phyloP scores from a whole-genome alignment of 2,797 vertebrate genomes.

The Enteromius anoplus region DNA sequence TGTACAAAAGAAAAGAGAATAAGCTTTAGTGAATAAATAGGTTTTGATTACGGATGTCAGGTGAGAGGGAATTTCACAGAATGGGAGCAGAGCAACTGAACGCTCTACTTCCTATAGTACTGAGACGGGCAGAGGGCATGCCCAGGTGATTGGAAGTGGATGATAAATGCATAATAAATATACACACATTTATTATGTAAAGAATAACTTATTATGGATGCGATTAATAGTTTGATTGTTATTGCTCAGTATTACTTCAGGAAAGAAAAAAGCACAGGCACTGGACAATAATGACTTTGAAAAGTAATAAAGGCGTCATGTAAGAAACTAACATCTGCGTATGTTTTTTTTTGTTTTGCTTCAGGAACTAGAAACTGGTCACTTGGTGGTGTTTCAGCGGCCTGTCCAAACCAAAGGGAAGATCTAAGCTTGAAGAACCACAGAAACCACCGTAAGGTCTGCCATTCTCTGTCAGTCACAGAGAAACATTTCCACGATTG shows the following conservation, averaged over 20 bases:
- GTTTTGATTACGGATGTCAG: too few relatives aligned
- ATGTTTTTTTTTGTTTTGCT: not conserved
- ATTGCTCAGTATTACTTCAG: not conserved
- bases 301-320: not conserved
- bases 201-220: too few relatives aligned
- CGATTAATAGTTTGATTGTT: not conserved
- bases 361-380: not conserved
- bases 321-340: not conserved
- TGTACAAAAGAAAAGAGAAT: too few relatives aligned
- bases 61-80: too few relatives aligned
- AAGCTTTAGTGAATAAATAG: too few relatives aligned
- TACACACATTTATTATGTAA: too few relatives aligned
- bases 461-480: not conserved
- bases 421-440: not conserved
- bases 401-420: slow-evolving; percentile 1
- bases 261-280: not conserved
- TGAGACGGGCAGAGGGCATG: too few relatives aligned
- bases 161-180: too few relatives aligned
- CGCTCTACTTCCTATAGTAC: too few relatives aligned
- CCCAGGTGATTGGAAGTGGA: too few relatives aligned
- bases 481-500: not conserved
- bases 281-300: not conserved
- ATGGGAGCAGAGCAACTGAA: too few relatives aligned
- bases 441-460: not conserved
- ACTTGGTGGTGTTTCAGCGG: not conserved